phyloP scores from a whole-genome alignment of 2,113 vertebrate genomes.

The Dromiciops gliroides region DNA sequence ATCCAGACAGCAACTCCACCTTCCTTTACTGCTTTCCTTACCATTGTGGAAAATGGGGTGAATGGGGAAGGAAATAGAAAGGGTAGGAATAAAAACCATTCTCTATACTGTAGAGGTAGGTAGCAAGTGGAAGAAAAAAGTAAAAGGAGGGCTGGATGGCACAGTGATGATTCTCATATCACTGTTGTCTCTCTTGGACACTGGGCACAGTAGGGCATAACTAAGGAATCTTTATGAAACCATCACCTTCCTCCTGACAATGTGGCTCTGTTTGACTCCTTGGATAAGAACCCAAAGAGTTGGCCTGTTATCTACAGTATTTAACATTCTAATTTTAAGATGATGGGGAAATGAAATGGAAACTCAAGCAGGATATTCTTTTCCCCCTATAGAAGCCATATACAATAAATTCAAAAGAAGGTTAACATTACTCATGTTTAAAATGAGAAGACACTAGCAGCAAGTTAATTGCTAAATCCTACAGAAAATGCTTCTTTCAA shows the following conservation, averaged over 20 bases:
- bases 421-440: not conserved
- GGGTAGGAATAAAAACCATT: not conserved
- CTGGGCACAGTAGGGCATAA: not conserved
- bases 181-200: not conserved
- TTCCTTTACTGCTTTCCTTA: not conserved
- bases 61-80: not conserved
- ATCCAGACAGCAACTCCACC: not conserved
- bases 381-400: not conserved
- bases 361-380: not conserved
- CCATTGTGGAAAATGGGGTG: not conserved
- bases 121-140: not conserved
- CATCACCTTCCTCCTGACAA: not conserved
- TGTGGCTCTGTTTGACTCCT: not conserved
- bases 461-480: not conserved
- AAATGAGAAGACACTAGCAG: not conserved
- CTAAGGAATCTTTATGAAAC: not conserved
- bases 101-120: not conserved
- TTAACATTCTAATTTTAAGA: not conserved
- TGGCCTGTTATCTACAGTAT: not conserved
- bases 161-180: not conserved
- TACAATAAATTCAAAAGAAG: not conserved
- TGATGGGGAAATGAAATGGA: not conserved
- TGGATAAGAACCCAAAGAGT: not conserved
- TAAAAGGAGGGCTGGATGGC: not conserved
- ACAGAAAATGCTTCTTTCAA: not conserved